Conservation (phyloP, 2,888 invertebrate species). For the Protodeltote pygarga region DNA sequence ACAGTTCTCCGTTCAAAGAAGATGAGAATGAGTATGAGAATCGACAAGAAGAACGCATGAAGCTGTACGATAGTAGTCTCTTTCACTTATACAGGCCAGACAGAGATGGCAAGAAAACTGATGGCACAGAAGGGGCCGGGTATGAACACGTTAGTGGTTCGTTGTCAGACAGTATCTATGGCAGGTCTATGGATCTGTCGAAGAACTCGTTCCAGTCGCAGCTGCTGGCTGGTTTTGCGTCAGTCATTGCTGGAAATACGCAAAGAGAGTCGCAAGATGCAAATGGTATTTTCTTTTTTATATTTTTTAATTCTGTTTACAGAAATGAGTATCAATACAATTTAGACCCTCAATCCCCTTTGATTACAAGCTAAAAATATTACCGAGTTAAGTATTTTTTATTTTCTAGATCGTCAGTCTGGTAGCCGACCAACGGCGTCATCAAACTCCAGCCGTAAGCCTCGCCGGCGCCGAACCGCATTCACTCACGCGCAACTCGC, state of each 20-base stretch:
- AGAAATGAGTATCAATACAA: no score
- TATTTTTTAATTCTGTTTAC: no score
- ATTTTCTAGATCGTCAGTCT: constrained; percentile 63
- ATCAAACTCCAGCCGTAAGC: constrained; percentile 89
- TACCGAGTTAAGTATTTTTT: no score
- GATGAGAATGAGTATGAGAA: constrained; percentile 73
- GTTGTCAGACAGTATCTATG: constrained; percentile 75
- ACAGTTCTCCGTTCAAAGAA: constrained; percentile 76
- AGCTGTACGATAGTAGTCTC: constrained; percentile 74
- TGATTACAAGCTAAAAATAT: no score
- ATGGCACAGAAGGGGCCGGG: constrained; percentile 56
- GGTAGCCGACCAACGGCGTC: constrained; percentile 53
- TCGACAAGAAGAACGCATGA: constrained; percentile 68
- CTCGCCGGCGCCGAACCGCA: constrained; percentile 94
- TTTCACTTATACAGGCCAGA: constrained; percentile 78
- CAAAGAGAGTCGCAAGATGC: constrained; percentile 75
- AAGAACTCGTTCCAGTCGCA: constrained; percentile 80
- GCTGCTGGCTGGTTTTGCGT: constrained; percentile 77
- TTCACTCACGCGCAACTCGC: constrained; percentile 98
- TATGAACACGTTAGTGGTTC: constrained; percentile 66
- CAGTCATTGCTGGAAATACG: constrained; percentile 76
- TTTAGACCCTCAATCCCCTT: no score
- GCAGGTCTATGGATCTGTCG: constrained; percentile 77
- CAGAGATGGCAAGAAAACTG: constrained; percentile 67
- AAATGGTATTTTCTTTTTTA: constrained; percentile 57